Conservation (phyloP, 2,113 vertebrate genomes). For the Gnathonemus echidnorhynchus region DNA sequence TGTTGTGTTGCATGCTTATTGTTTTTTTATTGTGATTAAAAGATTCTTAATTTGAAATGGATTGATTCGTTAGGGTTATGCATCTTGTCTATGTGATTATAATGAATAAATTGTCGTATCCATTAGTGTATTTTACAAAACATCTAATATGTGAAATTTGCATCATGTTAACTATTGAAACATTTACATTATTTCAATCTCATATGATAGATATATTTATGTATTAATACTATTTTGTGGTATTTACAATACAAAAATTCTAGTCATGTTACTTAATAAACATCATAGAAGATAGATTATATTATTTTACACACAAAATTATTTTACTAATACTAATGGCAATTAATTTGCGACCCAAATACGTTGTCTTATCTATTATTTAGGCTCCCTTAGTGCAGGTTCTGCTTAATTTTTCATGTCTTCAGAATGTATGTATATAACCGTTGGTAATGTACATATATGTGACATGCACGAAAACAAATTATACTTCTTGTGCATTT, state of each 20-base stretch:
- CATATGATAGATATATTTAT: background rate
- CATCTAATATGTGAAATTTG: background rate
- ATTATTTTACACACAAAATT: background rate
- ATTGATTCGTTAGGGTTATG: background rate
- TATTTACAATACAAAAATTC: background rate
- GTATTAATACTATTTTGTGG: background rate
- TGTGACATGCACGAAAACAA: background rate
- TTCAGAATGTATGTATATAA: background rate
- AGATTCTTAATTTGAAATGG: background rate
- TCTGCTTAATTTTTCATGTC: background rate
- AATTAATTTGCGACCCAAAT: background rate
- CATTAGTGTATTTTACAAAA: background rate
- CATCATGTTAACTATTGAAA: background rate
- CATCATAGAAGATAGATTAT: background rate
- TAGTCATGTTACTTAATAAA: background rate
- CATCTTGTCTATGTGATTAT: no score
- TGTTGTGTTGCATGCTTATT: rapidly evolving
- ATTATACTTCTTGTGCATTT: background rate
- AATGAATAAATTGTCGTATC: background rate
- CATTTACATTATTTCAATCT: background rate
- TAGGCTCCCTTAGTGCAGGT: background rate
- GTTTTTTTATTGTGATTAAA: background rate
- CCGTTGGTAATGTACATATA: background rate
- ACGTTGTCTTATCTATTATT: background rate
- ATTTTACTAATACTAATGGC: background rate